Base-by-base conservation (phyloP, 2,888 invertebrate species). In the Volucella inflata region DNA sequence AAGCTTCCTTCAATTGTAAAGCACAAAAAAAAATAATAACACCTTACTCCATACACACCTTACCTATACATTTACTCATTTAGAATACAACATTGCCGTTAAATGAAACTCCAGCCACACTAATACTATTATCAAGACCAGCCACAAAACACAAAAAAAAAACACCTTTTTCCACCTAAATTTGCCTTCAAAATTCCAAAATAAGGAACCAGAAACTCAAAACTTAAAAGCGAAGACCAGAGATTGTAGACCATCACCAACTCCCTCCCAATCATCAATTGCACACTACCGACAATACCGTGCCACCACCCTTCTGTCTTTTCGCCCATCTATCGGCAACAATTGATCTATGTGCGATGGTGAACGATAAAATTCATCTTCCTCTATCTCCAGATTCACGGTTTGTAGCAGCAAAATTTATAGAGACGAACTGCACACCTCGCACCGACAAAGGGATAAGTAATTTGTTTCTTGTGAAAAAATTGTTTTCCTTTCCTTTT, bases 391-490 rank as follows among this genome's bases (percentile, higher is more conserved):
- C 65, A 57, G 40, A 51, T 51, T 48, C 75, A 75, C 16, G 50
- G 64, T 65, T 36, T 68, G 59, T 30, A 12, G 67, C 38, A 46
- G 70, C 87, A 65, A 62, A 77, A 74, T 78, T 78, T 76, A 67
- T 62, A 67, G 75, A 65, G 38, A 77, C 60, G 62, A 62, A 59
- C 57, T 77, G 64, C 46, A 67, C 64, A 59, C 67, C 57, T 76
- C 65, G 44, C 38, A 67, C 72, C 77, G 81, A 65, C 79, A 72
- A 79, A 72, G 65, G 65, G 55, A 78, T 70, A 78, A 78, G 71
- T 78, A 78, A 78, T 78, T 78, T 78, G 78, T 64, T 71, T 64
- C 78, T 64, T 62, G 38, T 14, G 38, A 64, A 74, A 50, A 55
- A 17, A 30, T 30, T 14, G 14, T 55, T 48, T 57, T 38, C 30